Base-by-base conservation (phyloP, 2,113 vertebrate species). In the Atherinomorus stipes region DNA sequence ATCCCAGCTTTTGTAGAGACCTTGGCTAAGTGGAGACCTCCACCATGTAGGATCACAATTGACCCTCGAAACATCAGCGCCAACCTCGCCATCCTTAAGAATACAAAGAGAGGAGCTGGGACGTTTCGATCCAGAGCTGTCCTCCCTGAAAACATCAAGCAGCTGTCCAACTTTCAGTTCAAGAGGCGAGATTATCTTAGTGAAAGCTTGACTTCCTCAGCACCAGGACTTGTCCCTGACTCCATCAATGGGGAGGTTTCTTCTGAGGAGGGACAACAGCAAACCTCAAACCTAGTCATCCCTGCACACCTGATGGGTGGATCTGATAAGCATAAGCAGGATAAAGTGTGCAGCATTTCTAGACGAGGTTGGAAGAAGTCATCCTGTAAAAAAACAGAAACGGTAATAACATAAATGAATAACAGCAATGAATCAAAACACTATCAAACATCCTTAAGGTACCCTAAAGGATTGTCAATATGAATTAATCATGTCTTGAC, bases 1-100 rank as follows among this genome's bases (percentile, higher is more conserved):
- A 42, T 70, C 28, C 73, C 68, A 7, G 54, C 69, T 5, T 70
- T 85, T 22, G 21, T 85, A 19, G 62, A 66, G n/a, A 28, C 57
- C 70, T 65, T 83, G 57, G 44, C 59, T 42, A 37, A 70, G 28
- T 34, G 31, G 67, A 64, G 59, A 54, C 12, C 45, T 13, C 56
- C 47, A n/a, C 22, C 25, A 31, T 2, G 13, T 42, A 34, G 49
- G 10, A 44, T 0, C 38, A 28, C 34, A 42, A 19, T 18, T n/a
- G 37, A 45, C 57, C 67, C 22, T 18, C 10, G n/a, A 57, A 50
- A 68, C 66, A 49, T 73, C 62, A 45, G 63, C 57, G 2, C 10
- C 70, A 21, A 7, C 62, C 37, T 63, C 38, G 61, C 73, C 71
- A 23, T 44, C 71, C 19, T 62, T 1, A 34, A 18, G 16, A 47